These are phyloP conservation scores for Apaloderma vittatum DNA, from an alignment of 2,113 vertebrate species.

Conservation along the genomic window DNA sequence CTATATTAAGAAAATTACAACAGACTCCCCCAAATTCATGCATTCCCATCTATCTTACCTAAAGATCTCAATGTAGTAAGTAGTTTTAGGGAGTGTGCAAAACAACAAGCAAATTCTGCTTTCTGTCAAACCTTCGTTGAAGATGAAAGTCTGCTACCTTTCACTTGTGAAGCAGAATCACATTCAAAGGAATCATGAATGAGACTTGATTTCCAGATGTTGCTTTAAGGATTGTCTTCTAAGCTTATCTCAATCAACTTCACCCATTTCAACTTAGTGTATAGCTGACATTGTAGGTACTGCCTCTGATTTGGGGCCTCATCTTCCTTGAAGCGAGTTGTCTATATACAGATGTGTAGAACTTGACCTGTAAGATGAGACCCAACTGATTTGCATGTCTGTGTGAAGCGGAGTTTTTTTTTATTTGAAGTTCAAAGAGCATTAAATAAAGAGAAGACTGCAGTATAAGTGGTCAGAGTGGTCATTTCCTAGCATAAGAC, in stretches of 20 bases:
- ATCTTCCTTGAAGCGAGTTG: neutral
- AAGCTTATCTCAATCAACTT: neutral
- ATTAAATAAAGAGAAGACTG: neutral
- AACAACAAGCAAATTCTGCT: neutral
- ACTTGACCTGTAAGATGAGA: neutral
- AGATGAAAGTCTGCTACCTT: neutral
- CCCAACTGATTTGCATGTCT: neutral
- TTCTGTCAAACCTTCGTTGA: neutral
- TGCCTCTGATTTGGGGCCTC: neutral
- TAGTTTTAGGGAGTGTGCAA: neutral
- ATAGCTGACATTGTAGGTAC: neutral
- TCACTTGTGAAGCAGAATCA: neutral
- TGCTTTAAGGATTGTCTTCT: neutral
- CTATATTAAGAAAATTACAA: neutral
- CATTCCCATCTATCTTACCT: neutral
- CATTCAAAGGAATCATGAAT: fast-evolving
- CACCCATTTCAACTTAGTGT: neutral
- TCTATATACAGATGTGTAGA: neutral
- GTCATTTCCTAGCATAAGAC: neutral
- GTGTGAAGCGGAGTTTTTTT: neutral
- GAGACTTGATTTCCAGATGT: neutral
- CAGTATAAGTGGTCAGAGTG: neutral
- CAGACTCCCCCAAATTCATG: neutral
- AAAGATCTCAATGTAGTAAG: neutral
- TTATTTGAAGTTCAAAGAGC: neutral